Percentiles rank a stretch among this genome's conserved stretches.
phyloP scores from a whole-genome alignment of 2,888 invertebrate species.

The Auanema freiburgensis region DNA sequence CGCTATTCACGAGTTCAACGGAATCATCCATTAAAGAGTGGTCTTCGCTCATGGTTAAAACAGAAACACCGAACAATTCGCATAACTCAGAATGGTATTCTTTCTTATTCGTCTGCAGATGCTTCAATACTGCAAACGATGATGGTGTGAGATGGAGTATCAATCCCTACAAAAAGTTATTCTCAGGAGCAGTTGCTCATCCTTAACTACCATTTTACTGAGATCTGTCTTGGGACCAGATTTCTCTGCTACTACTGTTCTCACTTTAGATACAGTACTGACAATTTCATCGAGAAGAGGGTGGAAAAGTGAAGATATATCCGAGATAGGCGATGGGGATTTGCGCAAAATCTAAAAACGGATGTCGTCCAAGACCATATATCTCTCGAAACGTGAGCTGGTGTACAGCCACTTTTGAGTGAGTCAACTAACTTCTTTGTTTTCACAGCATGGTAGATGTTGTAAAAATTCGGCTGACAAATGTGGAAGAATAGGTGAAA shows the following conservation, averaged over 20 bases:
- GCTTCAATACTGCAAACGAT: no score
- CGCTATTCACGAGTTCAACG: conserved; percentile 20
- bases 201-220: conserved; percentile 25
- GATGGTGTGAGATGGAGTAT: neutral
- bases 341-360: conserved; percentile 14
- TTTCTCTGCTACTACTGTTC: conserved; percentile 24
- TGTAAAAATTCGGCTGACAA: conserved; percentile 49
- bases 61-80: conserved; percentile 33
- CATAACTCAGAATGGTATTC: conserved; percentile 25
- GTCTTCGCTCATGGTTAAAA: neutral
- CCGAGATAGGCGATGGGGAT: neutral
- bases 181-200: neutral
- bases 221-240: conserved; percentile 41
- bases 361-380: neutral
- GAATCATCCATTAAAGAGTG: neutral
- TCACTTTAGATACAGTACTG: conserved; percentile 20
- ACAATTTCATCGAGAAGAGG: conserved; percentile 22
- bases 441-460: conserved; percentile 38
- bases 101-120: neutral
- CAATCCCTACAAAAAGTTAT: conserved; percentile 7
- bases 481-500: conserved; percentile 61
- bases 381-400: neutral
- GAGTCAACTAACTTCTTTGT: conserved; percentile 16
- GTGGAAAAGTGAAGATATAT: neutral
- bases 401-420: no score